phyloP scores from a whole-genome alignment of 1,140 invertebrate genomes.

The Penaeus indicus region DNA sequence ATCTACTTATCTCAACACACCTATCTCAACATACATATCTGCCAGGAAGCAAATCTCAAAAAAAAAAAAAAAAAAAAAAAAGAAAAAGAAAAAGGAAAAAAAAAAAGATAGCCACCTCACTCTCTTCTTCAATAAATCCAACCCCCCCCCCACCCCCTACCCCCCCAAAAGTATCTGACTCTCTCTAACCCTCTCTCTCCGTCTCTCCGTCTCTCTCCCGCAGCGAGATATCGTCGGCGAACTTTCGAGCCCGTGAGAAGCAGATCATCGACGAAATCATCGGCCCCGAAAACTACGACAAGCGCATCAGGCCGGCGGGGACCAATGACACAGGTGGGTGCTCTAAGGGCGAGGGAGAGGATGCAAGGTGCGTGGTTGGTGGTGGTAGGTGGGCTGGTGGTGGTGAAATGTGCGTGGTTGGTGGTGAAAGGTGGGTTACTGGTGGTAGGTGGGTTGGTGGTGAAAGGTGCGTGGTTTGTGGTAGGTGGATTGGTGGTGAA shows the following conservation, averaged over 20 bases:
- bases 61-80: not conserved
- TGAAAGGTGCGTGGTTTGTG: too few species aligned
- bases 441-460: too few species aligned
- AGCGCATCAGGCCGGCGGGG: conserved; percentile 90
- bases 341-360: too few species aligned
- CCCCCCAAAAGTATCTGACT: not conserved
- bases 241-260: conserved; percentile 93
- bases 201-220: not conserved
- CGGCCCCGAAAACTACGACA: conserved; percentile 85
- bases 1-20: not conserved
- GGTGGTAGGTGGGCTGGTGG: too few species aligned
- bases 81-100: not conserved
- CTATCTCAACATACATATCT: not conserved
- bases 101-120: not conserved
- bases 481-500: too few species aligned
- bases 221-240: conserved; percentile 69
- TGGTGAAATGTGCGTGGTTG: too few species aligned
- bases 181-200: not conserved
- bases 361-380: too few species aligned
- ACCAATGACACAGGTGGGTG: conserved; percentile 77
- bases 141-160: too few species aligned
- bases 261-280: conserved; percentile 93
- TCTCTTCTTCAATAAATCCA: not conserved
- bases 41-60: not conserved
- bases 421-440: too few species aligned